phyloP scores from a whole-genome alignment of 2,113 vertebrate species.

The Indicator indicator region DNA sequence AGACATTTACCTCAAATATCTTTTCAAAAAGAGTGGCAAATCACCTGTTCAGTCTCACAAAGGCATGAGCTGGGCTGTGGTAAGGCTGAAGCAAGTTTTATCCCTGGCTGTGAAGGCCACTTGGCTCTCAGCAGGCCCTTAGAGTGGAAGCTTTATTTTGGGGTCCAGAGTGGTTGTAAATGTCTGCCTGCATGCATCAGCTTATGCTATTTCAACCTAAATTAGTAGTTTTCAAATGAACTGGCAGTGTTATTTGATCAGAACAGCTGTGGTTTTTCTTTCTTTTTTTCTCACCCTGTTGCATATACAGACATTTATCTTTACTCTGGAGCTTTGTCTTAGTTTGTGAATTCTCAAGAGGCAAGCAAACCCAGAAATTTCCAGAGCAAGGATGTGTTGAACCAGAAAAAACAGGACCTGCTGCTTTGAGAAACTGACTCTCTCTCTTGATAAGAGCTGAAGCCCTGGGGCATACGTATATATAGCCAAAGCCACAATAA shows the following conservation, averaged over 20 bases:
- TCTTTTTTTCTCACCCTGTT: neutral
- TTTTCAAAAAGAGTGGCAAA: neutral
- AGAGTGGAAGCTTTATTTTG: neutral
- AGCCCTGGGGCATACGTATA: neutral
- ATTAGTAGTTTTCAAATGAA: neutral
- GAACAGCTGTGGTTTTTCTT: neutral
- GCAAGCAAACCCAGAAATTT: constrained; percentile 39
- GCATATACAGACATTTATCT: neutral
- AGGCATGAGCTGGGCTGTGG: neutral
- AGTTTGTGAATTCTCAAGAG: constrained; percentile 47
- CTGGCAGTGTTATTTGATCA: neutral
- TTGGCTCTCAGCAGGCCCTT: neutral
- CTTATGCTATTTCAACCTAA: neutral
- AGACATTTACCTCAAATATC: neutral
- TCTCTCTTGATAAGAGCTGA: constrained; percentile 6
- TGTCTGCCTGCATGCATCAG: neutral
- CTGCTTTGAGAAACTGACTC: constrained; percentile 36
- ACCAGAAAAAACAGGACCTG: constrained; percentile 42
- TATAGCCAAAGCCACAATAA: constrained; percentile 16
- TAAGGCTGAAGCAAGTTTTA: neutral
- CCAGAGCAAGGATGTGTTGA: constrained; percentile 40
- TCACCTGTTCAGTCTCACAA: accelerated
- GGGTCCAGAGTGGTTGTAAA: neutral
- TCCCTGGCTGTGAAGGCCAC: neutral
- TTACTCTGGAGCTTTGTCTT: neutral